Evolutionary conservation across 2,888 invertebrate species (phyloP), one percentile per base, ranked within the genome.

Genomic region (Argynnis bischoffii): DNA sequence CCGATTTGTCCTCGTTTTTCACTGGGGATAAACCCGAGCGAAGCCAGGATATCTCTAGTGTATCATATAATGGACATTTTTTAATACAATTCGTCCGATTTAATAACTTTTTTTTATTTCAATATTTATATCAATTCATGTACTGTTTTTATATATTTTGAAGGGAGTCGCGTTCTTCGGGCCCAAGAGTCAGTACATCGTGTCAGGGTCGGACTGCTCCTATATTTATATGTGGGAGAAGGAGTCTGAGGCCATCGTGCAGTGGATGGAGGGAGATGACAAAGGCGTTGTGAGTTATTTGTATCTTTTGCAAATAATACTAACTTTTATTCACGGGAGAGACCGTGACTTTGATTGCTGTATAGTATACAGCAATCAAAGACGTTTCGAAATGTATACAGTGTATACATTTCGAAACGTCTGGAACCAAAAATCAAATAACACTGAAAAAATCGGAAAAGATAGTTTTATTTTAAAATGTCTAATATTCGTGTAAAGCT

Each of bases 151-250:
- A 26, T 16, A 11, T 60, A 6, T 35, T 41, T 55, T 59, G 21
- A n/a, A 71, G 87, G 98, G 98, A 0, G 98, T 99, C 0, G 96
- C 98, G 78, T 99, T 97, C 92, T 99, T 97, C 88, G 99, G 99
- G 0, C 97, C 98, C 0, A 94, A 95, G 76, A 97, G 97, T 74
- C 97, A 99, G 86, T 99, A 95, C 83, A 92, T 99, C 2, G 95
- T 99, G 13, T 98, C 98, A 55, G 99, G 99, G 1, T 98, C 98
- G 2, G 99, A 99, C 85, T 98, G 98, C 87, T 96, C 97, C 8
- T 95, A 98, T 81, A 95, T 89, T 83, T 97, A 95, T 81, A 95
- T 98, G 65, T 99, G 99, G 99, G 98, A 99, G 78, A 96, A 96
- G 85, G 94, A 96, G 63, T 95, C 96, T 0, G 98, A 98, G 86